Conservation (phyloP, 2,113 vertebrate genomes). For the Vanacampus margaritifer region DNA sequence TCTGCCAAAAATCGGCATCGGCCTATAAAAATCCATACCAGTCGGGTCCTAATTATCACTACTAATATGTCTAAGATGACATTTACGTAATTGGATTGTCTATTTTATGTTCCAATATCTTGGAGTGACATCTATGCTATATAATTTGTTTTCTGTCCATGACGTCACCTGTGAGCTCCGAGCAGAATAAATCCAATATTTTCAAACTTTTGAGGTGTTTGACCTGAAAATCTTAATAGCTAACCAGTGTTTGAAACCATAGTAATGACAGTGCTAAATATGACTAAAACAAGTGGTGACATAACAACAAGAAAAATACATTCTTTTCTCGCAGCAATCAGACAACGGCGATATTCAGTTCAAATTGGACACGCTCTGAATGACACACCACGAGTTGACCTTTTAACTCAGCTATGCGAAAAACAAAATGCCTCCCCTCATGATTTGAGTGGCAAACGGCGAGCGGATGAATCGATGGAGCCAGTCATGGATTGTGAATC, state of each 20-base stretch:
- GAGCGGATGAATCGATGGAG: slow-evolving; percentile 14
- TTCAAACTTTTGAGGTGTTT: background rate
- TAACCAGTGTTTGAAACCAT: background rate
- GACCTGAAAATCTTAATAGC: background rate
- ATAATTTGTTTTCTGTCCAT: background rate
- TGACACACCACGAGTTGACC: slow-evolving; percentile 28
- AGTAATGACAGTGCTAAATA: background rate
- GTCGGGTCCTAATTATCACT: no score
- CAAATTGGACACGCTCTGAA: slow-evolving; percentile 1
- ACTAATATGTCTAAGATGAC: no score
- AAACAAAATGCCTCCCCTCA: slow-evolving; percentile 17
- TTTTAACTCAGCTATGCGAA: slow-evolving; percentile 23
- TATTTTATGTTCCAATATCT: no score
- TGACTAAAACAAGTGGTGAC: background rate
- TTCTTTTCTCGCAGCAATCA: slow-evolving; percentile 1
- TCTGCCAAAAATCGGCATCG: no score
- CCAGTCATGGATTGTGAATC: slow-evolving; percentile 15
- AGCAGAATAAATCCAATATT: no score
- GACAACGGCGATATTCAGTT: slow-evolving; percentile 21
- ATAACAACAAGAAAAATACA: no score
- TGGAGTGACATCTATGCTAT: background rate
- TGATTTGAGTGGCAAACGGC: slow-evolving; percentile 10
- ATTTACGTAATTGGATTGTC: no score
- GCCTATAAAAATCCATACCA: no score
- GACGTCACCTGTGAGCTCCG: background rate